Evolutionary conservation across 2,797 vertebrate species (phyloP), one percentile per base, ranked within the genome.

Genomic region (Eulemur albifrons): DNA sequence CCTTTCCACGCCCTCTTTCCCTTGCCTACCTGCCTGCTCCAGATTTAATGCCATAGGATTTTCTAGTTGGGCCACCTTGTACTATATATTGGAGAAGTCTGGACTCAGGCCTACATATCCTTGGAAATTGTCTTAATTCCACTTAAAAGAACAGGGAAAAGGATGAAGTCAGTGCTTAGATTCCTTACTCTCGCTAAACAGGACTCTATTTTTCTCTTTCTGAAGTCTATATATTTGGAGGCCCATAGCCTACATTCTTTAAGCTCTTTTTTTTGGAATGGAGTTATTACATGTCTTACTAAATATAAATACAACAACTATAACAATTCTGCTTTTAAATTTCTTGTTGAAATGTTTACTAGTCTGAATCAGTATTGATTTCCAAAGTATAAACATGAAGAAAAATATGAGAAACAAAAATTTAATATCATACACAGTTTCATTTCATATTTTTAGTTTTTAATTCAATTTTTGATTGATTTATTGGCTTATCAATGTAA

Each of bases 401-500:
- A 77, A 73, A 95, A 94, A 27, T 85, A 38, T 88, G 20, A 88
- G 72, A 85, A 93, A 48, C 75, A 65, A 95, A 95, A 90, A 90
- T 45, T 72, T 69, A 77, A 38, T 81, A 38, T 17, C 12, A 27
- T 20, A 72, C 15, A 25, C 45, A 43, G 48, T 73, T 83, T 80
- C 20, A 91, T 21, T 84, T 38, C 2, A 59, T 18, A 89, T 38
- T 89, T 90, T 96, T 84, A 76, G 45, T 65, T 85, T 91, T 63
- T 85, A 73, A 65, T 59, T 73, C 54, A 81, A 73, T 59, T 73
- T 89, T 86, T 72, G 18, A 93, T 65, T 90, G 15, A 27, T 23
- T 69, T 92, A 70, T 80, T 63, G 32, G 52, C 63, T 96, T 12
- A 50, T 67, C 59, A 75, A 73, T 21, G 88, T 82, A 93, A 59